Percentiles rank a stretch among this genome's conserved stretches.
Conservation (phyloP, 1,140 invertebrate species). For the Oryzaephilus surinamensis region DNA sequence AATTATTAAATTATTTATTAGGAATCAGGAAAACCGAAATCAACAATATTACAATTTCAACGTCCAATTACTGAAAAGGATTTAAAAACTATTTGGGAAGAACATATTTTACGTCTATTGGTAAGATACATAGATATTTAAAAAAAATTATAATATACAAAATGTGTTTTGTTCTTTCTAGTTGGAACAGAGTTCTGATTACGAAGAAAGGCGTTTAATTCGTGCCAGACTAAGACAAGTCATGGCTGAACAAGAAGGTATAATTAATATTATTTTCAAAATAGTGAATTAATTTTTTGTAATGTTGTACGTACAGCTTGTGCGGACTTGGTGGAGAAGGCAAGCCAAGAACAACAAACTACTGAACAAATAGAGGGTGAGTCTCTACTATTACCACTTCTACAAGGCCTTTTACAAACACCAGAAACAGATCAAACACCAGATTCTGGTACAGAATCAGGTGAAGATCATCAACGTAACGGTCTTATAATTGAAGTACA, state of each 20-base stretch:
- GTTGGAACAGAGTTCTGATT: constrained; percentile 74
- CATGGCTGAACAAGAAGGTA: constrained; percentile 71
- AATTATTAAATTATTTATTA: constrained; percentile 14
- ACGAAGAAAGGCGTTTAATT: constrained; percentile 74
- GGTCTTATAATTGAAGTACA: constrained; percentile 68
- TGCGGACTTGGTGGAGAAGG: constrained; percentile 46
- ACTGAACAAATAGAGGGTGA: constrained; percentile 39
- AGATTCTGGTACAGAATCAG: constrained; percentile 57
- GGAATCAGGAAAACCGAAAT: constrained; percentile 30
- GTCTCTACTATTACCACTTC: constrained; percentile 48
- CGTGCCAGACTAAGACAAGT: constrained; percentile 62
- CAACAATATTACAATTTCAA: constrained; percentile 27
- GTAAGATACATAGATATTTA: constrained; percentile 38
- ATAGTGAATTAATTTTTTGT: background rate
- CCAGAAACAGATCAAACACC: constrained; percentile 28
- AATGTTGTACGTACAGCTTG: constrained; percentile 41
- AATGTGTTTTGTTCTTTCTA: constrained; percentile 35
- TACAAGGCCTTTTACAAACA: constrained; percentile 38
- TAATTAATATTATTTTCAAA: constrained; percentile 1
- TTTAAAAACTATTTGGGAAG: constrained; percentile 63
- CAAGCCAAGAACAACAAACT: constrained; percentile 35
- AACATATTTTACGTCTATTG: constrained; percentile 54
- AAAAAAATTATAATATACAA: background rate
- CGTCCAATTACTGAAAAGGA: constrained; percentile 40
- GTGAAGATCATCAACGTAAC: constrained; percentile 48